Conservation (phyloP, 2,113 vertebrate species). For the Triplophysa dalaica region DNA sequence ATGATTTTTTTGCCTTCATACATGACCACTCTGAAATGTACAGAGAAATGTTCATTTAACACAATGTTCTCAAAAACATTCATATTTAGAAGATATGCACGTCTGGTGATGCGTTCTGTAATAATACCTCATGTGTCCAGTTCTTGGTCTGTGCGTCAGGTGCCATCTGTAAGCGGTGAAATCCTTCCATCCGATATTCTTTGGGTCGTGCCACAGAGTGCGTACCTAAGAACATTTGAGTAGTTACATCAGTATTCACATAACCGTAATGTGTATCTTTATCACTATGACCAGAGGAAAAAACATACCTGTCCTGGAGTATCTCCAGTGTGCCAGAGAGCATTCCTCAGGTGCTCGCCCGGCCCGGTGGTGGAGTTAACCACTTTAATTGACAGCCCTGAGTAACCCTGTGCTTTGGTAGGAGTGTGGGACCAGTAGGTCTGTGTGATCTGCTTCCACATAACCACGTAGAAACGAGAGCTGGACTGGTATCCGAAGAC, state of each 20-base stretch:
- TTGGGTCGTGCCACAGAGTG: constrained; percentile 96
- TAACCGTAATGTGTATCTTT: neutral
- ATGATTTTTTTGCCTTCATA: constrained; percentile 99
- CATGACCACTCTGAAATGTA: constrained; percentile 89
- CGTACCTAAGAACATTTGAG: constrained; percentile 77
- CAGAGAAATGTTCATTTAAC: neutral
- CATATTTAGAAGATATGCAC: neutral
- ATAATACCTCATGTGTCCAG: constrained; percentile 87
- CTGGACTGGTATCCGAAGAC: constrained; percentile 99
- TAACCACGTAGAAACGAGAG: constrained; percentile 97
- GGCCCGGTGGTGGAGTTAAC: constrained; percentile 98
- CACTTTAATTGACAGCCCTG: constrained; percentile 95
- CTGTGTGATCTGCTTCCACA: constrained; percentile 99
- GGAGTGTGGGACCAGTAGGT: constrained; percentile 95
- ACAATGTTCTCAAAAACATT: neutral
- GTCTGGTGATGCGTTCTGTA: neutral
- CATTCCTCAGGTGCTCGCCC: constrained; percentile 95
- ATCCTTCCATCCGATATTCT: constrained; percentile 96
- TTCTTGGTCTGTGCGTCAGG: constrained; percentile 95
- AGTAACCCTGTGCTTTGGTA: constrained; percentile 96
- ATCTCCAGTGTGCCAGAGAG: constrained; percentile 97
- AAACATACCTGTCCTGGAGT: constrained; percentile 88
- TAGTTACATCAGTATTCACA: neutral
- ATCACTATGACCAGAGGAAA: neutral
- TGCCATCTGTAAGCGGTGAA: constrained; percentile 99